Conservation (phyloP, 2,113 vertebrate genomes). For the Deroptyus accipitrinus region DNA sequence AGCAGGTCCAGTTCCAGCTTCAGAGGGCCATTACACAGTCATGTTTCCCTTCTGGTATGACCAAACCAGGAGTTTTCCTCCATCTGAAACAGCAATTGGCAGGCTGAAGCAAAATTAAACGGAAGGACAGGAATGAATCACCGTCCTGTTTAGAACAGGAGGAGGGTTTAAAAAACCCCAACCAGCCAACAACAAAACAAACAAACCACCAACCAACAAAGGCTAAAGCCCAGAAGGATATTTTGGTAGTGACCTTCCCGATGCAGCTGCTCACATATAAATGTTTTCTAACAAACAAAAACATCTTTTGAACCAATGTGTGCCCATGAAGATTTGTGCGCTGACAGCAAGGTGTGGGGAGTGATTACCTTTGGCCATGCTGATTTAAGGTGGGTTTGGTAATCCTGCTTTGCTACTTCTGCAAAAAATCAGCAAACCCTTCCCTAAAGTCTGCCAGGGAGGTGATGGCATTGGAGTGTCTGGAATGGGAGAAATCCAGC, state of each 20-base stretch:
- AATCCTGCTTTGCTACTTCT: background rate
- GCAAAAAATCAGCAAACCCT: background rate
- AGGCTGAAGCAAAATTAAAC: conserved; percentile 5
- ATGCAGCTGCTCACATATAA: background rate
- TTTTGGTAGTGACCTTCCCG: background rate
- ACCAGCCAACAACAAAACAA: background rate
- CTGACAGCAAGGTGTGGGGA: background rate
- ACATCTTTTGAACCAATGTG: background rate
- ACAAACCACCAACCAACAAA: background rate
- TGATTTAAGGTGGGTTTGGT: background rate
- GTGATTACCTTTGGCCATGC: fast-evolving
- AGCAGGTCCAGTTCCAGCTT: background rate
- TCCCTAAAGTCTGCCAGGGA: background rate
- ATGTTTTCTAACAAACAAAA: background rate
- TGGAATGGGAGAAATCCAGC: background rate
- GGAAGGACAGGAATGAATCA: background rate
- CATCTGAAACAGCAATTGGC: background rate
- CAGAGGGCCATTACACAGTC: background rate
- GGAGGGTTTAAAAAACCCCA: background rate
- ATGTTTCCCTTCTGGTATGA: background rate
- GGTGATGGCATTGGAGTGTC: background rate
- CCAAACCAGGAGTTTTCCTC: background rate
- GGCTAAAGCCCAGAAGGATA: background rate
- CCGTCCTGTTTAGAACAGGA: background rate
- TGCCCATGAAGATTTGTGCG: background rate